Conservation (phyloP, 2,888 invertebrate genomes). For the Allacma fusca region DNA sequence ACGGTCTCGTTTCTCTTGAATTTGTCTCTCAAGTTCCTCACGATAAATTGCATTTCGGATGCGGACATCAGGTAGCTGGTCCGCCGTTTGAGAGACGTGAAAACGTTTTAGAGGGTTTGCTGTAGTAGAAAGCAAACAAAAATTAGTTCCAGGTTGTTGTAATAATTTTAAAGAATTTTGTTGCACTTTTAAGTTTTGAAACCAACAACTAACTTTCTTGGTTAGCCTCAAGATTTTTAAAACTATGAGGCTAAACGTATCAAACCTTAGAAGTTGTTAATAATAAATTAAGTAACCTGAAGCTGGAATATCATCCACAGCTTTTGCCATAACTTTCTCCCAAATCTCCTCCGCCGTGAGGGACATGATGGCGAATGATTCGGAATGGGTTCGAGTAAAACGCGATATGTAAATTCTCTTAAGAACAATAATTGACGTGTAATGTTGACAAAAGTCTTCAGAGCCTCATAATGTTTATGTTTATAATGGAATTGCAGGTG, state of each 20-base stretch:
- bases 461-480: not conserved
- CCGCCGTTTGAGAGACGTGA: constrained; percentile 60
- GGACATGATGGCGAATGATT: constrained; percentile 47
- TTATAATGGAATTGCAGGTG: constrained; percentile 7
- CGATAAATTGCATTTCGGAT: constrained; percentile 54
- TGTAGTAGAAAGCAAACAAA: constrained; percentile 3
- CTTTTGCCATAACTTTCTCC: constrained; percentile 55
- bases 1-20: constrained; percentile 55
- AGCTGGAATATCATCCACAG: constrained; percentile 46
- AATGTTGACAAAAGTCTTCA: constrained; percentile 7
- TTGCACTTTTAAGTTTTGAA: no score
- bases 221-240: no score
- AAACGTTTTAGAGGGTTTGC: constrained; percentile 47
- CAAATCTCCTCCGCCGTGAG: constrained; percentile 53
- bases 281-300: constrained; percentile 43
- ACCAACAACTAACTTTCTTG: no score
- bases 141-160: no score
- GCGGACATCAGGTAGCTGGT: constrained; percentile 57
- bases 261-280: no score
- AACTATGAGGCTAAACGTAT: no score
- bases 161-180: no score
- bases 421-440: constrained; percentile 21
- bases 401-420: not conserved
- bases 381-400: not conserved
- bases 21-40: constrained; percentile 57